Percentiles rank a stretch among this genome's conserved stretches.
Conservation (phyloP, 2,888 invertebrate species). For the Drosophila melanosoma region DNA sequence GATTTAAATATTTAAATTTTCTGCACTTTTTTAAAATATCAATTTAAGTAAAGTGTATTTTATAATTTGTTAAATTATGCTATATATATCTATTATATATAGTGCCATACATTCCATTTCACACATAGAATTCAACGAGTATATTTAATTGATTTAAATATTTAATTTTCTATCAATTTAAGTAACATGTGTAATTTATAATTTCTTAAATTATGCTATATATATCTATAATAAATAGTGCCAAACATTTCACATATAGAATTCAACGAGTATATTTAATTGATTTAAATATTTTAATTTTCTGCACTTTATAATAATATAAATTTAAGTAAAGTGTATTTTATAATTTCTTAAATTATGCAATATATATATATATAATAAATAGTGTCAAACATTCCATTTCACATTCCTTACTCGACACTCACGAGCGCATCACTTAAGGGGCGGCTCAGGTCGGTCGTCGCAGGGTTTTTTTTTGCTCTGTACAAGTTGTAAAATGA, state of each 20-base stretch:
- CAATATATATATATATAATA: no score
- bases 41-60: neutral
- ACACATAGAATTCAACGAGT: neutral
- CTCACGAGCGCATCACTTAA: slow-evolving; percentile 52
- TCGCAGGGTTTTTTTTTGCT: slow-evolving; percentile 51
- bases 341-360: no score
- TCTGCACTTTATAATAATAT: no score
- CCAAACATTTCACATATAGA: neutral
- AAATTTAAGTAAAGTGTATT: no score
- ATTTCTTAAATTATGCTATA: no score
- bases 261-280: neutral
- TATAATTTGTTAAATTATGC: no score
- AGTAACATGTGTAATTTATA: no score
- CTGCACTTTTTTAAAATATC: neutral
- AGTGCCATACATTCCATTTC: no score
- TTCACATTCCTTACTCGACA: neutral
- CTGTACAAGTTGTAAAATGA: slow-evolving; percentile 83
- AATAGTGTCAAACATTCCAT: neutral
- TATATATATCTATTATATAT: no score
- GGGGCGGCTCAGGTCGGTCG: slow-evolving; percentile 51
- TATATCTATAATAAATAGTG: no score
- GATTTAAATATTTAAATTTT: neutral
- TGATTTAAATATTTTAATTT: no score
- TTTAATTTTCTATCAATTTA: no score
- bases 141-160: neutral